Conservation (phyloP, 2,888 invertebrate genomes). For the Chaetogeoica ovagalla region DNA sequence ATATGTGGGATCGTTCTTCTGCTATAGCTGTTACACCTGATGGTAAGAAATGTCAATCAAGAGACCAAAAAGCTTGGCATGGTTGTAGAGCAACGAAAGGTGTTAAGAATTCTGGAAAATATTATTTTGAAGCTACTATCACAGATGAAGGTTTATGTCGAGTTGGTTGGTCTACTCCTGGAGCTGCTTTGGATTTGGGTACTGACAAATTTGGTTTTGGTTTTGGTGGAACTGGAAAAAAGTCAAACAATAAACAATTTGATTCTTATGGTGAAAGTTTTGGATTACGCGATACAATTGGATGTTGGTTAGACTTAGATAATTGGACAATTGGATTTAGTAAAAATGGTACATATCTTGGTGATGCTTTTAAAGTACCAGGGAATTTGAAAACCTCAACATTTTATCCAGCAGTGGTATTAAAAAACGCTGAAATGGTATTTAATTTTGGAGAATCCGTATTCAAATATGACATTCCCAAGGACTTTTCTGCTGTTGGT, state of each 20-base stretch:
- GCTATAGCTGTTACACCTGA: conserved; percentile 90
- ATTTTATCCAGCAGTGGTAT: conserved; percentile 91
- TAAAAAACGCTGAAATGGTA: conserved; percentile 96
- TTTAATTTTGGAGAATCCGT: conserved; percentile 91
- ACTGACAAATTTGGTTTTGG: conserved; percentile 90
- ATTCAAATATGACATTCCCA: conserved; percentile 76
- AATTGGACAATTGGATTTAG: conserved; percentile 76
- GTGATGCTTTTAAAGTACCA: conserved; percentile 75
- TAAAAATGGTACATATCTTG: conserved; percentile 82
- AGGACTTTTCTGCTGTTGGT: conserved; percentile 69
- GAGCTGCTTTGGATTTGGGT: conserved; percentile 87
- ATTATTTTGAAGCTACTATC: conserved; percentile 86
- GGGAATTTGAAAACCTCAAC: conserved; percentile 69
- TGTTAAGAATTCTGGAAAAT: conserved; percentile 67
- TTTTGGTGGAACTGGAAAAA: conserved; percentile 98
- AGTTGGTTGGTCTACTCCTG: conserved; percentile 91
- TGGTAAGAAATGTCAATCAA: conserved; percentile 90
- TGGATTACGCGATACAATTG: conserved; percentile 91
- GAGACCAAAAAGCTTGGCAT: conserved; percentile 92
- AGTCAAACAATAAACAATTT: conserved; percentile 90
- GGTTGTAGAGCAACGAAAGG: conserved; percentile 90
- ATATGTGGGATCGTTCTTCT: conserved; percentile 82
- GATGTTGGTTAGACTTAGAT: conserved; percentile 86
- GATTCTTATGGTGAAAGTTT: conserved; percentile 92
- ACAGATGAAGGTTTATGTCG: conserved; percentile 96